Percentiles rank a stretch among this genome's conserved stretches.
Conservation (phyloP, 2,113 vertebrate species). For the Mola mola region DNA sequence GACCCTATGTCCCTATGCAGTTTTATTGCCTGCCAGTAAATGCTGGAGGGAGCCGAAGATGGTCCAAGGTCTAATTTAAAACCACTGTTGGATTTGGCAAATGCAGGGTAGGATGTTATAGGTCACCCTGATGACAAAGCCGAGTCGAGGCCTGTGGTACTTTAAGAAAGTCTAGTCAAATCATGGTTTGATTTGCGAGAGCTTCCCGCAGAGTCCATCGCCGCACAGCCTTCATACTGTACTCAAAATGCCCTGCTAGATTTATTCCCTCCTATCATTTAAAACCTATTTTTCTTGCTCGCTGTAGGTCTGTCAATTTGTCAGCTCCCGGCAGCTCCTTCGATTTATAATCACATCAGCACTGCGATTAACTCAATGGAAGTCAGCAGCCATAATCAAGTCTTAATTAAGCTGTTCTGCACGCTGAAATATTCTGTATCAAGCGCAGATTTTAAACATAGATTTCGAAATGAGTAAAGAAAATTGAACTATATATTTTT, state of each 20-base stretch:
- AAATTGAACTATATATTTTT: constrained; percentile 50
- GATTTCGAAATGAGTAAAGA: constrained; percentile 48
- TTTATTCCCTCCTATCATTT: constrained; percentile 43
- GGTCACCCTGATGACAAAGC: too few species aligned
- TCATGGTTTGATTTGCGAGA: too few species aligned
- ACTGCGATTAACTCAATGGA: constrained; percentile 53
- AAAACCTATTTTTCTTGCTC: constrained; percentile 44
- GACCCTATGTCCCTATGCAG: too few species aligned
- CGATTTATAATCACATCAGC: constrained; percentile 64
- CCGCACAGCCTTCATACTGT: too few species aligned
- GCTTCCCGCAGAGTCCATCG: too few species aligned
- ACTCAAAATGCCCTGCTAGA: constrained; percentile 8
- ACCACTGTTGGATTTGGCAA: too few species aligned
- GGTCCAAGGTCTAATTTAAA: too few species aligned
- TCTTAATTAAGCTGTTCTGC: constrained; percentile 55
- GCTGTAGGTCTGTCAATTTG: constrained; percentile 52
- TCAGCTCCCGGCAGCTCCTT: constrained; percentile 48
- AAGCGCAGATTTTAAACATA: constrained; percentile 64
- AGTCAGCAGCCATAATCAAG: constrained; percentile 62
- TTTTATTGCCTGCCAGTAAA: too few species aligned
- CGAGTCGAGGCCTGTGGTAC: too few species aligned
- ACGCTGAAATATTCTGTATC: constrained; percentile 66
- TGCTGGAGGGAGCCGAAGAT: too few species aligned
- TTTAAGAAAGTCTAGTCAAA: too few species aligned
- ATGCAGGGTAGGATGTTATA: too few species aligned